These are phyloP conservation scores for Macrotus californicus DNA, from an alignment of 2,113 vertebrate genomes.

Conservation along the genomic window DNA sequence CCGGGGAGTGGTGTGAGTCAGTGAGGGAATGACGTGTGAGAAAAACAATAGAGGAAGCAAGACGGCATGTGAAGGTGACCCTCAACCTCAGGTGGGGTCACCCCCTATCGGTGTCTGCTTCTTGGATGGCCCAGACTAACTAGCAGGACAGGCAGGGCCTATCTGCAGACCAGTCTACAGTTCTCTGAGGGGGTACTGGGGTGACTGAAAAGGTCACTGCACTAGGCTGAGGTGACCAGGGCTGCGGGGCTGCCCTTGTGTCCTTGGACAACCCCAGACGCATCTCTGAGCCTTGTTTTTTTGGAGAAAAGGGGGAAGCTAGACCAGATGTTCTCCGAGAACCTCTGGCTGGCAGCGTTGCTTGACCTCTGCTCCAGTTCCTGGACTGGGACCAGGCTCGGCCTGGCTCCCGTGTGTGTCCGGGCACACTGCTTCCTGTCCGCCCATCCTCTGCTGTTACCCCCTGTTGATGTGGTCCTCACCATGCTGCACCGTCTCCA, in stretches of 20 bases:
- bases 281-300: too few species aligned
- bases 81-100: not conserved
- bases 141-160: accelerated
- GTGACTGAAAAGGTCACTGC: not conserved
- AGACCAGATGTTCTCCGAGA: not conserved
- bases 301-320: not conserved
- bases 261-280: accelerated
- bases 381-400: not conserved
- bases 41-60: accelerated
- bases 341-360: accelerated
- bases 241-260: not conserved
- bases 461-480: accelerated
- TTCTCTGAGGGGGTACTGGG: accelerated
- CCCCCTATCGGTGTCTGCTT: accelerated
- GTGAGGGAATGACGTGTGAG: accelerated
- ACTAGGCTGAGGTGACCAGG: accelerated
- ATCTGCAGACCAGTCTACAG: not conserved
- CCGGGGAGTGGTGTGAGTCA: not conserved
- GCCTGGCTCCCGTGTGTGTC: not conserved
- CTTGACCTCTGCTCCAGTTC: too few species aligned
- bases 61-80: accelerated
- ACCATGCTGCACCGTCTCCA: accelerated
- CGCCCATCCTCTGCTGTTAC: not conserved
- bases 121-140: accelerated
- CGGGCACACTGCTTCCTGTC: accelerated